These are phyloP conservation scores for Syngnathus floridae DNA, from an alignment of 2,113 vertebrate species.

Conservation along the genomic window DNA sequence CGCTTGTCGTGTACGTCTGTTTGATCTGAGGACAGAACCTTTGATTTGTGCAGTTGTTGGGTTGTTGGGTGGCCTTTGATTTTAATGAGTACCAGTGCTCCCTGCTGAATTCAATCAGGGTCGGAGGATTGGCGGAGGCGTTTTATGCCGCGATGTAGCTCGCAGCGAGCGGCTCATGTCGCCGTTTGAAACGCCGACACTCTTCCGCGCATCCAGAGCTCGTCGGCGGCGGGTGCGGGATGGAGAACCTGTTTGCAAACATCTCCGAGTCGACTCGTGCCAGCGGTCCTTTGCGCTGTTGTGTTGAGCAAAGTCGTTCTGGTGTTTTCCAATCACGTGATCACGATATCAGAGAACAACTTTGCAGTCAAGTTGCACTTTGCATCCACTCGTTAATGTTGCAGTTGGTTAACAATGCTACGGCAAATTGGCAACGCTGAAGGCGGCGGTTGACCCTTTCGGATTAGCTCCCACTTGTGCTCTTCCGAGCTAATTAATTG, in stretches of 20 bases:
- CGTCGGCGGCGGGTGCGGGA: neutral
- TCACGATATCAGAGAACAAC: neutral
- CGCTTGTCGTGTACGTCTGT: slow-evolving; percentile 37
- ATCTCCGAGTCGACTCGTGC: neutral
- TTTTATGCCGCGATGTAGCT: neutral
- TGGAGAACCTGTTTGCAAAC: neutral
- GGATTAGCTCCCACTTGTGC: neutral
- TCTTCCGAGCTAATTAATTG: no score
- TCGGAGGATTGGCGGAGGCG: neutral
- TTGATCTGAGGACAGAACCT: slow-evolving; percentile 62
- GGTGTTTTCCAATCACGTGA: neutral
- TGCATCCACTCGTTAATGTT: neutral
- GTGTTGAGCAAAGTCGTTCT: neutral
- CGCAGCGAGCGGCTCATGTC: neutral
- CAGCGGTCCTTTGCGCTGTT: neutral
- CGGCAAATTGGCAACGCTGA: neutral
- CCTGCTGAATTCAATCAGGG: slow-evolving; percentile 2
- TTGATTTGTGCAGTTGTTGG: slow-evolving; percentile 61
- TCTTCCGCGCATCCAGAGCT: neutral
- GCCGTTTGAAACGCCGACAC: neutral
- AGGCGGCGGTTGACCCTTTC: neutral
- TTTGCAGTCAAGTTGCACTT: neutral
- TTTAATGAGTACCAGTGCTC: slow-evolving; percentile 52
- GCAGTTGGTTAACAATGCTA: neutral
- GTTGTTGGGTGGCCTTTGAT: slow-evolving; percentile 53